Evolutionary conservation across 35 echinoderm and acorn worm genomes (phyloP).

Genomic region (Lytechinus pictus): DNA sequence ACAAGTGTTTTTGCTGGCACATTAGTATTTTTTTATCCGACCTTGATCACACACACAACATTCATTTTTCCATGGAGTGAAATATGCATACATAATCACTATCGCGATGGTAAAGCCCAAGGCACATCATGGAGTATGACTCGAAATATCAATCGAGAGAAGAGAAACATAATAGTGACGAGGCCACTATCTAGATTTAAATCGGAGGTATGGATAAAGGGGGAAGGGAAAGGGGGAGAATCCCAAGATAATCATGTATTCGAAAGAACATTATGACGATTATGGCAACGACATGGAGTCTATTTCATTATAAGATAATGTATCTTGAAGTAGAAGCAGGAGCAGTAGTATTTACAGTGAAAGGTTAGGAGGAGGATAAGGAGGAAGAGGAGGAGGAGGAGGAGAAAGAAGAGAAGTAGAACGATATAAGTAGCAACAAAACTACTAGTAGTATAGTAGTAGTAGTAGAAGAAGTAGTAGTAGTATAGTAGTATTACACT

Average conservation of each 20-base stretch:
- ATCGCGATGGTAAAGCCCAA: not conserved
- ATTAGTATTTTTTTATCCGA: not conserved
- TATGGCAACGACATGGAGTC: too few species aligned
- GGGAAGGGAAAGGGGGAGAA: not conserved
- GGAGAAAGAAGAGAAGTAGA: too few species aligned
- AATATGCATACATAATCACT: conserved; percentile 4
- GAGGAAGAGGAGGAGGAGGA: too few species aligned
- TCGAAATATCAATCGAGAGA: conserved; percentile 3
- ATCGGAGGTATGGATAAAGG: not conserved
- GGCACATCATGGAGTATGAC: not conserved
- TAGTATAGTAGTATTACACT: too few species aligned
- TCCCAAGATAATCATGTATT: not conserved
- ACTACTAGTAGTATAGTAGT: too few species aligned
- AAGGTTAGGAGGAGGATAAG: too few species aligned
- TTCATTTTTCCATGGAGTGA: not conserved
- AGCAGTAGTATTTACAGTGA: too few species aligned
- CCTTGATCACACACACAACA: not conserved
- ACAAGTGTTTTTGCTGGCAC: not conserved
- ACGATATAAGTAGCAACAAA: too few species aligned
- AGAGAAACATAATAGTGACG: not conserved
- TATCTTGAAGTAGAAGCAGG: too few species aligned
- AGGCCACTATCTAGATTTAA: not conserved
- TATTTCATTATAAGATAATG: too few species aligned
- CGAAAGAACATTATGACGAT: too few species aligned
- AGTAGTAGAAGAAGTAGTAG: too few species aligned